Percentiles rank a stretch among this genome's conserved stretches.
Evolutionary conservation across 2,888 invertebrate species (phyloP).

Genomic region (Oxytorus armatus): DNA sequence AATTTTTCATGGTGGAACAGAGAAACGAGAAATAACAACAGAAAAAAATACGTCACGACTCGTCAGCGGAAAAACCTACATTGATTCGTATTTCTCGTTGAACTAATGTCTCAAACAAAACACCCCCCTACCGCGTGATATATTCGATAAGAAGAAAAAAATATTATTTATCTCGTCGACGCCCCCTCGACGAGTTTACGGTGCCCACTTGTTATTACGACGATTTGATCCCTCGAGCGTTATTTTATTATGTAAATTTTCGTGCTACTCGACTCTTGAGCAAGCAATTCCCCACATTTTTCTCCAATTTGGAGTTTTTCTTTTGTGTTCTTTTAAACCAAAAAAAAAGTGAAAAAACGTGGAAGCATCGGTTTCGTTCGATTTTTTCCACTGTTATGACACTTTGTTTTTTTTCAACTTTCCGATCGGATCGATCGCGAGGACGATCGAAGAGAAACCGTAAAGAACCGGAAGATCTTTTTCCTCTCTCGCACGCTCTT

Average conservation of each 20-base stretch:
- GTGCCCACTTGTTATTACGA: no score
- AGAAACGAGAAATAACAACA: not conserved
- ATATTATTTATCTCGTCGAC: no score
- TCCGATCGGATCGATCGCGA: slow-evolving; percentile 36
- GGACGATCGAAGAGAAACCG: slow-evolving; percentile 26
- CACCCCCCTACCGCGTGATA: no score
- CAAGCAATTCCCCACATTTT: not conserved
- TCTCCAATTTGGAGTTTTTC: not conserved
- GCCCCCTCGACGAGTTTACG: no score
- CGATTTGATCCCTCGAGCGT: no score
- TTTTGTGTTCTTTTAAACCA: no score
- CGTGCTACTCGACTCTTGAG: no score
- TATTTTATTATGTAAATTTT: no score
- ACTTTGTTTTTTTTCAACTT: slow-evolving; percentile 11
- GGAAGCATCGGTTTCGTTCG: slow-evolving; percentile 2
- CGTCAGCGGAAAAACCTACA: not conserved
- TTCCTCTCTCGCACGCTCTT: not conserved
- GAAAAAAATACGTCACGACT: not conserved
- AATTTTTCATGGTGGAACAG: no score
- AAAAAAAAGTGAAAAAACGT: not conserved
- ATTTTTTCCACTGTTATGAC: not conserved
- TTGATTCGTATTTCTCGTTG: slow-evolving; percentile 1
- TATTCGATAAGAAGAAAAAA: no score
- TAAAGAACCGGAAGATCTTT: slow-evolving; percentile 34
- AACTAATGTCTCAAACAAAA: no score